phyloP scores from a whole-genome alignment of 2,888 invertebrate species.

The Tetanocera ferruginea region DNA sequence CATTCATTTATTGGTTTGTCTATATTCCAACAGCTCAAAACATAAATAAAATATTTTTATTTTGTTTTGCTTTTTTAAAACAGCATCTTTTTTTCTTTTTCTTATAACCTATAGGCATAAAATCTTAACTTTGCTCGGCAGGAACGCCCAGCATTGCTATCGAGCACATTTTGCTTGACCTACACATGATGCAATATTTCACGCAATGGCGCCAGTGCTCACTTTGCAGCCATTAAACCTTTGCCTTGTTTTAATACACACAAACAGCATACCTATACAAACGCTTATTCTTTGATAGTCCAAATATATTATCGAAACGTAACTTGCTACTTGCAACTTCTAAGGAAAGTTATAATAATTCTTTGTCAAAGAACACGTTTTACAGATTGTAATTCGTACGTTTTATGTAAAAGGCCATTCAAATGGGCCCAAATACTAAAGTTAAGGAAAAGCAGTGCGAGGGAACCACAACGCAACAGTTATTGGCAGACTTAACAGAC shows the following conservation, averaged over 20 bases:
- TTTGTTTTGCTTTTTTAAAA: too few species aligned
- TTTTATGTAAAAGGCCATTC: constrained; percentile 12
- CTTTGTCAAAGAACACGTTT: too few species aligned
- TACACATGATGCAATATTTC: not conserved
- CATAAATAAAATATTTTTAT: too few species aligned
- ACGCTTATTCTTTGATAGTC: not conserved
- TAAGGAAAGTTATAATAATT: not conserved
- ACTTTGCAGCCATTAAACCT: not conserved
- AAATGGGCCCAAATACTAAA: constrained; percentile 51
- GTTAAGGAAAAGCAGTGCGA: constrained; percentile 47
- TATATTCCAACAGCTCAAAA: too few species aligned
- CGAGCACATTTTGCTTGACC: not conserved
- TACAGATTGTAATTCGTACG: too few species aligned
- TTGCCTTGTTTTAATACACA: not conserved
- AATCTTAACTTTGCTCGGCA: not conserved
- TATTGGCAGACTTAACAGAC: constrained; percentile 61
- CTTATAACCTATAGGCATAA: not conserved
- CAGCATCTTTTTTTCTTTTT: not conserved
- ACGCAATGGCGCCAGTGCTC: not conserved
- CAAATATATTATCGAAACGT: not conserved
- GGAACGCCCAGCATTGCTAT: not conserved
- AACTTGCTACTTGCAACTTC: not conserved
- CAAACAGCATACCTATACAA: not conserved
- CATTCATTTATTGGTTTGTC: too few species aligned
- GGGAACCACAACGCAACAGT: constrained; percentile 59